Percentiles rank a stretch among this genome's conserved stretches.
These are phyloP conservation scores for Xanthia icteritia DNA, from an alignment of 2,888 invertebrate species.

Conservation along the genomic window DNA sequence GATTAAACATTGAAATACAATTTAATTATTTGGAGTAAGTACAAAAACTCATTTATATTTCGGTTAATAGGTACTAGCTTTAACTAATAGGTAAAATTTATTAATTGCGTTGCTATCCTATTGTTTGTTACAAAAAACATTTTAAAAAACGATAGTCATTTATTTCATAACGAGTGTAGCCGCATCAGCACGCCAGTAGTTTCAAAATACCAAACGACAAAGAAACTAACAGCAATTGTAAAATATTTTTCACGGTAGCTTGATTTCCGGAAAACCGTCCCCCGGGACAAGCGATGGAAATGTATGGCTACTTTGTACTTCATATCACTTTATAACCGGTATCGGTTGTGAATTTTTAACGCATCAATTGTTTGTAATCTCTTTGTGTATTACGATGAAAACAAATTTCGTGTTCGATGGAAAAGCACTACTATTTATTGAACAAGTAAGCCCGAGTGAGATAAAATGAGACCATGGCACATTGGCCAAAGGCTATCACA, in stretches of 20 bases:
- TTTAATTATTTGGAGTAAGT: neutral
- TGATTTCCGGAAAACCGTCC: conserved; percentile 70
- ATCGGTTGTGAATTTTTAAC: conserved; percentile 59
- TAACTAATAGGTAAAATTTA: neutral
- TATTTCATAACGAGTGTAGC: conserved; percentile 43
- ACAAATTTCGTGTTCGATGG: conserved; percentile 13
- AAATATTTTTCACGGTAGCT: conserved; percentile 72
- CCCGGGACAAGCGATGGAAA: conserved; percentile 60
- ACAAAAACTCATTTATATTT: neutral
- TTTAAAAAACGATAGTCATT: conserved; percentile 21
- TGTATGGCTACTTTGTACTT: conserved; percentile 52
- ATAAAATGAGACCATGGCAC: conserved; percentile 39
- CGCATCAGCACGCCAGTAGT: conserved; percentile 54
- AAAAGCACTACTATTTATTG: conserved; percentile 44
- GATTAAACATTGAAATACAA: neutral
- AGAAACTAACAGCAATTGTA: conserved; percentile 68
- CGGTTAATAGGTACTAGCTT: neutral
- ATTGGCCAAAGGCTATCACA: conserved; percentile 63
- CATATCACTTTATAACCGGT: conserved; percentile 58
- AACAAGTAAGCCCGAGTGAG: conserved; percentile 19
- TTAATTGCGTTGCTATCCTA: neutral
- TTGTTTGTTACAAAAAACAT: conserved; percentile 17
- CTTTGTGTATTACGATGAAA: conserved; percentile 42
- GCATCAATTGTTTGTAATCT: conserved; percentile 51
- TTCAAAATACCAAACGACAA: conserved; percentile 69